Evolutionary conservation across 1,140 invertebrate genomes (phyloP).

Genomic region (Leptinotarsa undecemlineata): DNA sequence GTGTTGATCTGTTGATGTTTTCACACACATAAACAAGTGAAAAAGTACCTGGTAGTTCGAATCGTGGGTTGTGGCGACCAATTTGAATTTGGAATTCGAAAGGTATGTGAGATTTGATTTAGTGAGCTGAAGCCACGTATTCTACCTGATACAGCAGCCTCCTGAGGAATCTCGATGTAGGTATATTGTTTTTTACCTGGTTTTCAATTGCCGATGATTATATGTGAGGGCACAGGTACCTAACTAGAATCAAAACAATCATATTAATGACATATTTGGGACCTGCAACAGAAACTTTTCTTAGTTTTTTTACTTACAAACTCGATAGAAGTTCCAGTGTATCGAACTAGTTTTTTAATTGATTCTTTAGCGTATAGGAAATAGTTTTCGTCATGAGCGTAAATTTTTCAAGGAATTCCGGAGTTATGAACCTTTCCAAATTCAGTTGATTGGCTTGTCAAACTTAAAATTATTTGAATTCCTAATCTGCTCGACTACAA

Average conservation of each 20-base stretch:
- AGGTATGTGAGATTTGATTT: constrained; percentile 30
- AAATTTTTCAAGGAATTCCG: neutral
- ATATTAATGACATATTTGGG: constrained; percentile 5
- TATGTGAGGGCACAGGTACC: constrained; percentile 5
- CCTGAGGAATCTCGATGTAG: constrained; percentile 14
- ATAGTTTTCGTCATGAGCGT: neutral
- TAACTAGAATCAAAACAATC: constrained; percentile 7
- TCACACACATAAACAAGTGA: constrained; percentile 29
- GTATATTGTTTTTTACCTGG: constrained; percentile 35
- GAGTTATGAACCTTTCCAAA: neutral
- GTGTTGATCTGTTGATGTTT: constrained; percentile 22
- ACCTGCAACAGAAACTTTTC: too few species aligned
- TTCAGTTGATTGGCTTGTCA: constrained; percentile 5
- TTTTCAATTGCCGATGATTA: constrained; percentile 16
- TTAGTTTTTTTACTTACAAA: neutral
- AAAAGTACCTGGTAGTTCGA: constrained; percentile 30
- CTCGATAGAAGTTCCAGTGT: neutral
- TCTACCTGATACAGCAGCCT: constrained; percentile 30
- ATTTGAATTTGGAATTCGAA: constrained; percentile 30
- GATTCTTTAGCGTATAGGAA: neutral
- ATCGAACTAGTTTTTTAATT: constrained; percentile 6
- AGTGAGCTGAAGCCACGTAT: constrained; percentile 37
- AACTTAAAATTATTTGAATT: neutral
- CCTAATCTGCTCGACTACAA: neutral
- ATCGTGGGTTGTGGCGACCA: constrained; percentile 33